Evolutionary conservation across 2,113 vertebrate species (phyloP).

Genomic region (Haplotaxodon microlepis): DNA sequence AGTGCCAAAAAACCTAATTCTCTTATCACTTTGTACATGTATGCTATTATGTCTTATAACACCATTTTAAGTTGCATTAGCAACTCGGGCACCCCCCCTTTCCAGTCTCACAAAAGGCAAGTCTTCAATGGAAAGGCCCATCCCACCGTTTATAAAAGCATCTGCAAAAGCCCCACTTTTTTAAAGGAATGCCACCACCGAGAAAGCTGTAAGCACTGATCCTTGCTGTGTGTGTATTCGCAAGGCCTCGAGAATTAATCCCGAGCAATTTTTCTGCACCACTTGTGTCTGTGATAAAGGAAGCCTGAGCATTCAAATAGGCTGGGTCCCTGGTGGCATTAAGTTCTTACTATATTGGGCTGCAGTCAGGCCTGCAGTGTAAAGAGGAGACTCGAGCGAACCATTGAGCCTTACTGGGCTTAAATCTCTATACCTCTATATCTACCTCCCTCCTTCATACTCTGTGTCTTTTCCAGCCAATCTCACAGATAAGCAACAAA

Average conservation of each 20-base stretch:
- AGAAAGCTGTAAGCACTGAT: conserved; percentile 65
- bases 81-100: conserved; percentile 18
- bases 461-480: background rate
- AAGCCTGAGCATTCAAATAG: conserved; percentile 66
- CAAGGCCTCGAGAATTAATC: conserved; percentile 69
- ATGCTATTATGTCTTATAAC: conserved; percentile 67
- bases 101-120: conserved; percentile 34
- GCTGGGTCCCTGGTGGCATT: conserved; percentile 63
- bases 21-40: conserved; percentile 68
- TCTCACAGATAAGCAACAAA: conserved; percentile 15
- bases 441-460: background rate
- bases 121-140: conserved; percentile 41
- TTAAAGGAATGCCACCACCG: conserved; percentile 45
- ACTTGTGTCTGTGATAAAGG: conserved; percentile 70
- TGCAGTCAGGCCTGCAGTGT: conserved; percentile 53
- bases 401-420: conserved; percentile 28
- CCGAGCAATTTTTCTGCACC: conserved; percentile 70
- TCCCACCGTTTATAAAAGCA: conserved; percentile 60
- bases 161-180: conserved; percentile 23
- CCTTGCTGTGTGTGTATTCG: conserved; percentile 62
- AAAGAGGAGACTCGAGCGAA: conserved; percentile 29
- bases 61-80: conserved; percentile 66
- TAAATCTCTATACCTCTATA: conserved; percentile 16
- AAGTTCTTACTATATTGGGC: conserved; percentile 64
- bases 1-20: conserved; percentile 52